Conservation (phyloP, 2,113 vertebrate species). For the Ia io region DNA sequence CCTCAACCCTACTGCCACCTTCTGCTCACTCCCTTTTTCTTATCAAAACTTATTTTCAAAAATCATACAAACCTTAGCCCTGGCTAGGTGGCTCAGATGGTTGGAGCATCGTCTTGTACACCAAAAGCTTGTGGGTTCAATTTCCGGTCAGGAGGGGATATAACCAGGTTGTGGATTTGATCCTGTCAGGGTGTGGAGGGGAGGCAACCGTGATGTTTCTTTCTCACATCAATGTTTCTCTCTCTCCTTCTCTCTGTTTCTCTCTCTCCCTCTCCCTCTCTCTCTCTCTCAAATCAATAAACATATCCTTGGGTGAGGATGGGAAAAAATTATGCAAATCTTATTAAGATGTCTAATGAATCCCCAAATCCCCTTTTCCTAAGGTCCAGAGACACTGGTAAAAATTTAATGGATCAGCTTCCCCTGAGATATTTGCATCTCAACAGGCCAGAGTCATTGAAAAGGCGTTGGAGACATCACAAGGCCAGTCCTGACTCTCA, state of each 20-base stretch:
- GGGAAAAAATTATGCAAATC: background rate
- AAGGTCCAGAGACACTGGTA: background rate
- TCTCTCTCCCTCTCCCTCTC: too few relatives aligned
- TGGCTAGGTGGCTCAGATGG: background rate
- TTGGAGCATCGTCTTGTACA: background rate
- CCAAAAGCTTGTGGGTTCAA: background rate
- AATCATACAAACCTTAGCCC: background rate
- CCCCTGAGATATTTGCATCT: conserved; percentile 37
- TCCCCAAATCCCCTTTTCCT: background rate
- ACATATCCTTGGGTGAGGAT: background rate
- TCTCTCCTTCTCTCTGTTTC: background rate
- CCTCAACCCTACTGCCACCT: background rate
- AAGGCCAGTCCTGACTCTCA: background rate
- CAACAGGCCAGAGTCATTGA: background rate
- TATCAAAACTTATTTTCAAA: conserved; percentile 26
- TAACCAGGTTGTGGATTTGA: background rate
- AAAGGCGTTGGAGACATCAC: background rate
- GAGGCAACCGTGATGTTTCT: background rate
- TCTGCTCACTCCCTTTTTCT: background rate
- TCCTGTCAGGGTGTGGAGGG: too few relatives aligned
- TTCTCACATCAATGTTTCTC: background rate
- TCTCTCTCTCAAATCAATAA: background rate
- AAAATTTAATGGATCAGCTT: conserved; percentile 10
- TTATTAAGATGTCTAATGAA: background rate
- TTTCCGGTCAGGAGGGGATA: background rate